Evolutionary conservation across 2,113 vertebrate genomes (phyloP).

Genomic region (Tachysurus fulvidraco): DNA sequence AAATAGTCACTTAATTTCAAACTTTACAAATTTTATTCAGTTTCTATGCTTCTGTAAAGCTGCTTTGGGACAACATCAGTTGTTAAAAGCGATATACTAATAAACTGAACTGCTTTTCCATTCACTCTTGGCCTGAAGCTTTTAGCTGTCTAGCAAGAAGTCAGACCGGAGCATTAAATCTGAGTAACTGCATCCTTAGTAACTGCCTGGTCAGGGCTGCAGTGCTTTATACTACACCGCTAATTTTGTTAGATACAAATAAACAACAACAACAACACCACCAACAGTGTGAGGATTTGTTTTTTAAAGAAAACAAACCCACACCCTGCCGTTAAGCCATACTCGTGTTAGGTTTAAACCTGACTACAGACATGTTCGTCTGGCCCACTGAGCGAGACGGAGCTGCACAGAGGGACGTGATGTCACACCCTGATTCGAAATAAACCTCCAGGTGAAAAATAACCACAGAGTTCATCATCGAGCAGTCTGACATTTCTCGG

Average conservation of each 20-base stretch:
- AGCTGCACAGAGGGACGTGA: not conserved
- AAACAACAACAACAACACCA: too few species aligned
- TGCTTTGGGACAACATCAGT: too few species aligned
- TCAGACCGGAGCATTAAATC: too few species aligned
- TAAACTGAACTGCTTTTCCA: too few species aligned
- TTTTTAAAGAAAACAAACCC: not conserved
- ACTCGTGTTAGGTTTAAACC: not conserved
- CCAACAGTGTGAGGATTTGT: not conserved
- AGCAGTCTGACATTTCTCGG: constrained; percentile 5
- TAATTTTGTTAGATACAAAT: not conserved
- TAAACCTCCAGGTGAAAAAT: not conserved
- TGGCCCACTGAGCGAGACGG: not conserved
- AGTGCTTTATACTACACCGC: not conserved
- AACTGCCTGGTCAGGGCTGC: not conserved
- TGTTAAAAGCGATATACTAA: too few species aligned
- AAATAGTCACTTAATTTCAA: too few species aligned
- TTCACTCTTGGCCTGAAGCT: too few species aligned
- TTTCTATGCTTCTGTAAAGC: too few species aligned
- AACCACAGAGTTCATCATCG: not conserved
- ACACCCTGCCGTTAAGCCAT: not conserved
- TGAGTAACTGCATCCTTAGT: not conserved
- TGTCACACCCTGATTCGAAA: not conserved
- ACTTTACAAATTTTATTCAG: too few species aligned
- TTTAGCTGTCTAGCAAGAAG: too few species aligned
- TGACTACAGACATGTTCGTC: not conserved